Conservation (phyloP, 2,797 vertebrate genomes). For the Pangasius djambal region DNA sequence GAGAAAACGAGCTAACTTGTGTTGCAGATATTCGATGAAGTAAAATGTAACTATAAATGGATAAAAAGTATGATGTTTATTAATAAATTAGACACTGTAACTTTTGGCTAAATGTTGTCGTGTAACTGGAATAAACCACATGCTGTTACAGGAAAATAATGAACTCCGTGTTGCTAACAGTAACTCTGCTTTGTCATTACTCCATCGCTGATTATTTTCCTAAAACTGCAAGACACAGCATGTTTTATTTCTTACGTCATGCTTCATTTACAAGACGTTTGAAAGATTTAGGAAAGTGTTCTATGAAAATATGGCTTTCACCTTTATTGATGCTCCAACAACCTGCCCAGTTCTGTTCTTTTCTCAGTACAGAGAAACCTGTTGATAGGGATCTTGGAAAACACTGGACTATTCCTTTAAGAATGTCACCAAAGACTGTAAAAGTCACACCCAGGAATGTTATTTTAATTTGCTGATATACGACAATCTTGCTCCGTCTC, state of each 20-base stretch:
- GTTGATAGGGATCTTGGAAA: not conserved
- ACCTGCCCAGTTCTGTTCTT: not conserved
- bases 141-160: not conserved
- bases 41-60: not conserved
- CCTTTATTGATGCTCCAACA: not conserved
- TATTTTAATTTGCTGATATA: not conserved
- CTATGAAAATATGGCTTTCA: not conserved
- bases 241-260: not conserved
- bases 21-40: not conserved
- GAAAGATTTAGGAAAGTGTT: not conserved
- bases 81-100: not conserved
- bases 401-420: not conserved
- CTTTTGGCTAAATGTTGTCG: too few species aligned
- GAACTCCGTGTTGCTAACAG: too few species aligned
- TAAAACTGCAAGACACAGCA: too few species aligned
- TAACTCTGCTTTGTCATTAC: not conserved
- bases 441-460: not conserved
- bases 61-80: not conserved
- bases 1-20: not conserved
- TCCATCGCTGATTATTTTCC: not conserved
- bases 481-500: not conserved
- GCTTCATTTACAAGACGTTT: not conserved
- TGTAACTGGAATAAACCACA: not conserved
- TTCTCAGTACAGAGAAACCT: not conserved
- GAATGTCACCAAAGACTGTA: not conserved